Percentiles rank a stretch among this genome's conserved stretches.
phyloP scores from a whole-genome alignment of 2,797 vertebrate species.

The Sandelia bainsii region DNA sequence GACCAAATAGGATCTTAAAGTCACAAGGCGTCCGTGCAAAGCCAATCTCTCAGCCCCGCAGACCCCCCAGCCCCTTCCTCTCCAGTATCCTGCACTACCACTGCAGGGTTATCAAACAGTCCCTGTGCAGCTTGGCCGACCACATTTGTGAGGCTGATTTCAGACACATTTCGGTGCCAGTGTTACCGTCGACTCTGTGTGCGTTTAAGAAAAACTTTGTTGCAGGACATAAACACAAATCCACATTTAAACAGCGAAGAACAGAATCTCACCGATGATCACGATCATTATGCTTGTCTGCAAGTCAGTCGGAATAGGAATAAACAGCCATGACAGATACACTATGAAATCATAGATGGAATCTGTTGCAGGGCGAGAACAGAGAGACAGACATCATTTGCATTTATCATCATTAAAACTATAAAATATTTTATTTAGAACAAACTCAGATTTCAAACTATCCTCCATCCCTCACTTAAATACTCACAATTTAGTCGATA shows the following conservation, averaged over 20 bases:
- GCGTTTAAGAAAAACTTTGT: constrained; percentile 27
- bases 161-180: constrained; percentile 29
- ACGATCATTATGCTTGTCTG: rapidly evolving
- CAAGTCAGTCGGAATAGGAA: rapidly evolving
- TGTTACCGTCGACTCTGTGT: background rate
- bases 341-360: background rate
- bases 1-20: constrained; percentile 78
- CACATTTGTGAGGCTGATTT: constrained; percentile 38
- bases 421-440: background rate
- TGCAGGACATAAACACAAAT: constrained; percentile 15
- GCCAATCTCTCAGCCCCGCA: constrained; percentile 65
- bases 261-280: constrained; percentile 12
- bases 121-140: constrained; percentile 50
- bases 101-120: constrained; percentile 70
- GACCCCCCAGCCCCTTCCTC: constrained; percentile 34
- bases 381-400: background rate
- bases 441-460: background rate
- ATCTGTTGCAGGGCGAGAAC: background rate
- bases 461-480: background rate
- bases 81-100: constrained; percentile 47
- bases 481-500: background rate
- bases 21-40: constrained; percentile 73
- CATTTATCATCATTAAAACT: background rate
- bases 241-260: constrained; percentile 12
- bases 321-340: background rate